Conservation (phyloP, 2,797 vertebrate species). For the Hapalemur alaotrensis region DNA sequence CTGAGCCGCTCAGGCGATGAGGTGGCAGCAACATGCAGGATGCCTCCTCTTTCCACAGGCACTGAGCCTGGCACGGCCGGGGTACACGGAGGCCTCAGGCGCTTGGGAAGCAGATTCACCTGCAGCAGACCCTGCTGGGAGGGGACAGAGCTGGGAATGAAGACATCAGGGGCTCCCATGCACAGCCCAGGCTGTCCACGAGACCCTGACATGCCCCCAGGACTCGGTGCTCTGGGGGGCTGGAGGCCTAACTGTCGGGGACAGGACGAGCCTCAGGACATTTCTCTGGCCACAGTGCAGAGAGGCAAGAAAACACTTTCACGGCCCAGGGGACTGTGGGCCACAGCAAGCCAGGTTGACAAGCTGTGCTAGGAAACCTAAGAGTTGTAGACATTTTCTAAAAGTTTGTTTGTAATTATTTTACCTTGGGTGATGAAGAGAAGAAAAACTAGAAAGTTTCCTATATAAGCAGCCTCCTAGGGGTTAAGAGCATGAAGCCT, state of each 20-base stretch:
- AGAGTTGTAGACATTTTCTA: background rate
- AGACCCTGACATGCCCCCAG: background rate
- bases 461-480: fast-evolving
- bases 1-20: background rate
- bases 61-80: too few relatives aligned
- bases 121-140: background rate
- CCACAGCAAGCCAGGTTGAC: background rate
- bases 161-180: background rate
- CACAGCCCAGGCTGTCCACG: background rate
- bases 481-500: too few relatives aligned
- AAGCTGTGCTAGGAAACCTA: background rate
- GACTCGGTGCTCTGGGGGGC: background rate
- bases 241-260: too few relatives aligned
- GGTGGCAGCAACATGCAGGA: too few relatives aligned
- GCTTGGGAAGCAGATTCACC: background rate
- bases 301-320: background rate
- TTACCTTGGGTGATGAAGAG: background rate
- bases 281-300: background rate
- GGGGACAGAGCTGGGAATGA: background rate
- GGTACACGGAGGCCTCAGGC: background rate
- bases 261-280: too few relatives aligned
- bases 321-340: background rate
- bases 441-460: background rate
- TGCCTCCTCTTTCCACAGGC: fast-evolving
- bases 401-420: background rate